Percentiles rank a stretch among this genome's conserved stretches.
Conservation (phyloP, 1,140 invertebrate species). For the Neodiprion fabricii region DNA sequence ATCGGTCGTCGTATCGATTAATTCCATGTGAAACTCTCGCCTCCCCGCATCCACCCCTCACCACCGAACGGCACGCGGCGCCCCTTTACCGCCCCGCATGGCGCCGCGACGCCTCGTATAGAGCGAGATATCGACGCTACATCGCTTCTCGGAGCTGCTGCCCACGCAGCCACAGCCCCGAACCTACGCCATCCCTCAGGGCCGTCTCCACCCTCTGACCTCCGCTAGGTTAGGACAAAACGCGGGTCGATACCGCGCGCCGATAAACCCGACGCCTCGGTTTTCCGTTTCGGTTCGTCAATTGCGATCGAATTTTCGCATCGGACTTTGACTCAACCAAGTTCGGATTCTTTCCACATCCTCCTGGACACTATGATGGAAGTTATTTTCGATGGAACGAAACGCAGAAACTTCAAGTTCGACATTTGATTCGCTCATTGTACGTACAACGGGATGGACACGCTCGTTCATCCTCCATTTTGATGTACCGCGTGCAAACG, state of each 20-base stretch:
- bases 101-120: conserved; percentile 55
- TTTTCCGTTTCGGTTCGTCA: too few relatives aligned
- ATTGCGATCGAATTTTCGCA: too few relatives aligned
- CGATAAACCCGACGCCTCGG: too few relatives aligned
- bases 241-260: not conserved
- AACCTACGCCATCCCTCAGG: conserved; percentile 29
- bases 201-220: conserved; percentile 25
- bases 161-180: conserved; percentile 25
- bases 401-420: too few relatives aligned
- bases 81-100: conserved; percentile 41
- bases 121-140: conserved; percentile 62
- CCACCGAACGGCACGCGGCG: conserved; percentile 52
- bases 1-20: conserved; percentile 61
- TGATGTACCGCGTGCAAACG: too few relatives aligned
- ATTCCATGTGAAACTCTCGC: conserved; percentile 59
- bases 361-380: too few relatives aligned
- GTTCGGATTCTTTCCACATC: too few relatives aligned
- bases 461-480: too few relatives aligned
- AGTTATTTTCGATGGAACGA: too few relatives aligned
- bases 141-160: conserved; percentile 38
- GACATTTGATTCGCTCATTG: too few relatives aligned
- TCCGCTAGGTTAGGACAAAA: not conserved
- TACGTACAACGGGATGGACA: too few relatives aligned
- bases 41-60: conserved; percentile 43
- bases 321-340: too few relatives aligned